Conservation (phyloP, 1,140 invertebrate genomes). For the Catajapyx aquilonaris region DNA sequence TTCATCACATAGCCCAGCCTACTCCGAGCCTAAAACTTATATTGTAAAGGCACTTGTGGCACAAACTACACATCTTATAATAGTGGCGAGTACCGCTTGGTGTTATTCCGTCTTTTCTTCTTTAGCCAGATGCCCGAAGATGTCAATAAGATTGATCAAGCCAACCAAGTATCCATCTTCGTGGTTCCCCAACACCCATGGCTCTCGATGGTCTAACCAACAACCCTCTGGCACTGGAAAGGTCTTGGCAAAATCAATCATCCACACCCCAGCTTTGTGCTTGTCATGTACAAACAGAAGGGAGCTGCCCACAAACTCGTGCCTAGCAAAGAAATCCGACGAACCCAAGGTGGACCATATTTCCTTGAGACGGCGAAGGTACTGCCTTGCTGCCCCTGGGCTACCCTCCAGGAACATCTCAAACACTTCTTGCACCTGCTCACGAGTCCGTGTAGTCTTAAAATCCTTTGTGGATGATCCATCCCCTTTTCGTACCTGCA, state of each 20-base stretch:
- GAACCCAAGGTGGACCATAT: slow-evolving; percentile 57
- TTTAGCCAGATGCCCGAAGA: slow-evolving; percentile 39
- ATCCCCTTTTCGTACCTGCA: slow-evolving; percentile 38
- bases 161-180: slow-evolving; percentile 95
- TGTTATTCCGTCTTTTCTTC: slow-evolving; percentile 1
- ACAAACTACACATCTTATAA: no score
- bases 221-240: slow-evolving; percentile 47
- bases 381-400: slow-evolving; percentile 49
- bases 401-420: slow-evolving; percentile 60
- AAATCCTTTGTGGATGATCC: slow-evolving; percentile 84
- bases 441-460: slow-evolving; percentile 76
- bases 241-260: slow-evolving; percentile 98
- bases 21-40: no score
- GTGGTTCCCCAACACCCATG: slow-evolving; percentile 92
- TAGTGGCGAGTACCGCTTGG: no score
- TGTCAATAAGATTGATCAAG: slow-evolving; percentile 78
- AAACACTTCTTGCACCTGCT: slow-evolving; percentile 59
- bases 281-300: slow-evolving; percentile 88
- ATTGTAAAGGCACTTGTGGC: no score
- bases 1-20: no score
- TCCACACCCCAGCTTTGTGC: slow-evolving; percentile 71
- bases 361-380: slow-evolving; percentile 60
- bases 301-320: slow-evolving; percentile 57
- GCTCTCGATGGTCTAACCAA: slow-evolving; percentile 52
- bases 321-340: slow-evolving; percentile 70